Conservation (phyloP, 2,888 invertebrate genomes). For the Portevinia maculata region DNA sequence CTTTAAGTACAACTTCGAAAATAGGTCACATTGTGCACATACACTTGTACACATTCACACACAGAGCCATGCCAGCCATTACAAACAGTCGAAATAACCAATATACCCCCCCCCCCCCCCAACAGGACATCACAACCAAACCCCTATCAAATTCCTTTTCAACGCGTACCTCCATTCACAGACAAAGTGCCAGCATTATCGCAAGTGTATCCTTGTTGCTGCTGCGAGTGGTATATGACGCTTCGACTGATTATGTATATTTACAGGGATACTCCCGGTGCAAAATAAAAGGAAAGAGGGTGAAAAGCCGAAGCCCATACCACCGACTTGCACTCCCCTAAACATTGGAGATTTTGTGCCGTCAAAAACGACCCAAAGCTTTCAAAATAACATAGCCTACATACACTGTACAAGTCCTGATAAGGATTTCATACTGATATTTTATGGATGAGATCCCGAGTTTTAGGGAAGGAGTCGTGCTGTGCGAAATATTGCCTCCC, state of each 20-base stretch:
- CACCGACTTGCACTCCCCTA: background rate
- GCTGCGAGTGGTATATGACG: background rate
- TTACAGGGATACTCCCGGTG: background rate
- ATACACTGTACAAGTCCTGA: constrained; percentile 18
- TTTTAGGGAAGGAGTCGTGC: constrained; percentile 6
- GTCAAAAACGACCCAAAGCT: constrained; percentile 9
- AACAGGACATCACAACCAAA: background rate
- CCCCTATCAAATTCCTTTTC: constrained; percentile 16
- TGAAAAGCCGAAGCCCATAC: background rate
- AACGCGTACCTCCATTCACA: constrained; percentile 36
- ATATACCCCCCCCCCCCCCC: background rate
- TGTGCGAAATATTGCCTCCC: background rate
- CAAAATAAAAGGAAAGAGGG: background rate
- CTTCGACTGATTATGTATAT: background rate
- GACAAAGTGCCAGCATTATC: background rate
- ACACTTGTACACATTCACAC: background rate
- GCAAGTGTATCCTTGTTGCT: constrained; percentile 20
- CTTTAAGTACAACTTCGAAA: constrained; percentile 26
- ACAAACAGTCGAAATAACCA: constrained; percentile 14
- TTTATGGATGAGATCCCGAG: constrained; percentile 7
- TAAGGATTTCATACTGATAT: constrained; percentile 18
- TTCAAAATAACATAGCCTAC: constrained; percentile 31
- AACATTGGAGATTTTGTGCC: constrained; percentile 30
- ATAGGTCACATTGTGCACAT: constrained; percentile 46
- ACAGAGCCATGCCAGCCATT: constrained; percentile 11